Evolutionary conservation across 2,888 invertebrate species (phyloP).

Genomic region (Campaea margaritaria): DNA sequence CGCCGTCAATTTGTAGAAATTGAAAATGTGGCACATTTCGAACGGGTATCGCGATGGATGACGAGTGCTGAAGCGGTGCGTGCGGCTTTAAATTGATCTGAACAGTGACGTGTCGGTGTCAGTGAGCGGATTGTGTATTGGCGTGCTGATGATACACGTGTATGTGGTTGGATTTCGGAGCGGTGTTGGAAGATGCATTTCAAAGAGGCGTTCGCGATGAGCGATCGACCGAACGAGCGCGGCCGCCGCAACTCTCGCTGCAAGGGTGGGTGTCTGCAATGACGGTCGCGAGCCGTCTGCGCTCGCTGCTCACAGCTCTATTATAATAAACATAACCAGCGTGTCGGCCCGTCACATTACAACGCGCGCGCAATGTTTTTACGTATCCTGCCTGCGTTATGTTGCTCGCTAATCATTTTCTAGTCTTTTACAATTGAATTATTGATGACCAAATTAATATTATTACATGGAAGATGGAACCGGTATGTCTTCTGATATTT

Average conservation of each 20-base stretch:
- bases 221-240: slow-evolving; percentile 84
- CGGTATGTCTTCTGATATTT: too few species aligned
- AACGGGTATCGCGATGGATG: slow-evolving; percentile 66
- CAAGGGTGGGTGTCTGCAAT: slow-evolving; percentile 78
- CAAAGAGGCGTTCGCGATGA: slow-evolving; percentile 85
- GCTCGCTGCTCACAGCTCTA: slow-evolving; percentile 48
- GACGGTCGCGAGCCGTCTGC: slow-evolving; percentile 63
- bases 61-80: slow-evolving; percentile 49
- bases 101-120: slow-evolving; percentile 70
- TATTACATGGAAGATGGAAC: too few species aligned
- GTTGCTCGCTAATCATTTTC: slow-evolving; percentile 12
- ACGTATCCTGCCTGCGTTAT: slow-evolving; percentile 18
- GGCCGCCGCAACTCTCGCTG: slow-evolving; percentile 83
- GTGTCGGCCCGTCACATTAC: slow-evolving; percentile 39
- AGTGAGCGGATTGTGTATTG: slow-evolving; percentile 76
- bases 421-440: slow-evolving; percentile 8
- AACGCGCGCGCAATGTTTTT: slow-evolving; percentile 36
- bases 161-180: slow-evolving; percentile 80
- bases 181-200: slow-evolving; percentile 83
- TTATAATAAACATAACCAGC: slow-evolving; percentile 47
- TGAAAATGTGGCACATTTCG: slow-evolving; percentile 75
- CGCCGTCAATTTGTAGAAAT: slow-evolving; percentile 66
- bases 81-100: slow-evolving; percentile 51
- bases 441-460: too few species aligned
- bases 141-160: slow-evolving; percentile 81